Evolutionary conservation across 2,113 vertebrate genomes (phyloP), one percentile per base, ranked within the genome.

Genomic region (Delphinus delphis): DNA sequence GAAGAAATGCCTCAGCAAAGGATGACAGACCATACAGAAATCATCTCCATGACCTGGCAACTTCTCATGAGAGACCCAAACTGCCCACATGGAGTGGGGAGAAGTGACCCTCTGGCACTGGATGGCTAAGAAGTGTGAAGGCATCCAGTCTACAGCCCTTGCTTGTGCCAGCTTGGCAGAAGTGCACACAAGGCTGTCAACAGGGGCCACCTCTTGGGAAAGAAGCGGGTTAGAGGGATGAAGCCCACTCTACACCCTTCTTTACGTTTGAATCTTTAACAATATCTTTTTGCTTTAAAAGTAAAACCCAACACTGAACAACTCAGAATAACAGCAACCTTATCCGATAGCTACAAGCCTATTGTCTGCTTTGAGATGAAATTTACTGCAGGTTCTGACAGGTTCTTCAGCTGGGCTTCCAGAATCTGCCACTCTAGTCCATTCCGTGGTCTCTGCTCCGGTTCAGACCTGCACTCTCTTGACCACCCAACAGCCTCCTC

Each of bases 1-100:
- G 44, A 95, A 82, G 79, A 53, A 97, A 4, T 1, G 55, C 80
- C 26, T 88, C 80, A 85, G 38, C 85, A 53, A 83, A 95, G 50
- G 36, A 11, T 53, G 38, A 44, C 18, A 92, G 38, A 82, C 50
- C 26, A 70, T 36, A 20, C 8, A 36, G 92, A 92, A 87, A 65
- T 28, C 70, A 41, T 58, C 55, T 62, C 90, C 21, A 0, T 12
- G 23, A 63, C n/a, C 47, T 18, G 13, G 36, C 6, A 63, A 36
- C 13, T 3, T 47, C 41, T 65, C 84, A 47, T 15, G 23, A 58
- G 77, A 83, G 74, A 80, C n/a, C 26, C 62, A 83, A 68, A 68
- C 31, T 55, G 41, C 15, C 36, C 68, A 20, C 14, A 26, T 5
- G 60, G 65, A 74, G 31, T 12, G 23, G n/a, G 50, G 36, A 60